Evolutionary conservation across 2,888 invertebrate genomes (phyloP).

Genomic region (Ophraella communa): DNA sequence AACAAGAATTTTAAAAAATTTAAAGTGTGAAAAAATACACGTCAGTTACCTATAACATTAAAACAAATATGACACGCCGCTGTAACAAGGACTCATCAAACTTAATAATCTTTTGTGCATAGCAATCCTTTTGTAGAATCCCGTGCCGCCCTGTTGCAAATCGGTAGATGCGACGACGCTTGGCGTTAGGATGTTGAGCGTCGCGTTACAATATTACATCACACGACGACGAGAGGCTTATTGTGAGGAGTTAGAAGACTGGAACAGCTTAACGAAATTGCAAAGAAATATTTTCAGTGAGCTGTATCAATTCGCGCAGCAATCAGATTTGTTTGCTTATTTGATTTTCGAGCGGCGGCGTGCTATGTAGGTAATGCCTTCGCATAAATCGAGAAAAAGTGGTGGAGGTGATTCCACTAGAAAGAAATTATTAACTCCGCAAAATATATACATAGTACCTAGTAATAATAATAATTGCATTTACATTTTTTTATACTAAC

Average conservation of each 20-base stretch:
- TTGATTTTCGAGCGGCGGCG: constrained; percentile 34
- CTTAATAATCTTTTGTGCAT: constrained; percentile 60
- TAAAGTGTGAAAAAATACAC: too few relatives aligned
- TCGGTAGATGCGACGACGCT: constrained; percentile 25
- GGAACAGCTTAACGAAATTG: constrained; percentile 48
- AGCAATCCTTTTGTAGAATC: constrained; percentile 56
- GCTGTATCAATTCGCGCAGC: constrained; percentile 31
- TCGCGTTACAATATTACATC: constrained; percentile 19
- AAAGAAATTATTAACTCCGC: too few relatives aligned
- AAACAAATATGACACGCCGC: constrained; percentile 15
- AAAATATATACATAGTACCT: too few relatives aligned
- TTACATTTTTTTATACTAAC: too few relatives aligned
- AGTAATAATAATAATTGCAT: too few relatives aligned
- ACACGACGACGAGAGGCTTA: constrained; percentile 30
- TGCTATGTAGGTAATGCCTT: background rate
- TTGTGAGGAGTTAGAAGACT: constrained; percentile 45
- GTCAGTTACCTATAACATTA: too few relatives aligned
- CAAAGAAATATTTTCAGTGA: constrained; percentile 45
- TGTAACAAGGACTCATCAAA: constrained; percentile 53
- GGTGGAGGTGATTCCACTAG: too few relatives aligned
- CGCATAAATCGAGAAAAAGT: background rate
- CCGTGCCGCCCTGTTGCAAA: constrained; percentile 27
- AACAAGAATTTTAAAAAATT: too few relatives aligned
- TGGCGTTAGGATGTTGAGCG: constrained; percentile 35
- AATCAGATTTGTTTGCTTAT: constrained; percentile 38